phyloP scores from a whole-genome alignment of 1,140 invertebrate genomes.

The Linepithema humile region DNA sequence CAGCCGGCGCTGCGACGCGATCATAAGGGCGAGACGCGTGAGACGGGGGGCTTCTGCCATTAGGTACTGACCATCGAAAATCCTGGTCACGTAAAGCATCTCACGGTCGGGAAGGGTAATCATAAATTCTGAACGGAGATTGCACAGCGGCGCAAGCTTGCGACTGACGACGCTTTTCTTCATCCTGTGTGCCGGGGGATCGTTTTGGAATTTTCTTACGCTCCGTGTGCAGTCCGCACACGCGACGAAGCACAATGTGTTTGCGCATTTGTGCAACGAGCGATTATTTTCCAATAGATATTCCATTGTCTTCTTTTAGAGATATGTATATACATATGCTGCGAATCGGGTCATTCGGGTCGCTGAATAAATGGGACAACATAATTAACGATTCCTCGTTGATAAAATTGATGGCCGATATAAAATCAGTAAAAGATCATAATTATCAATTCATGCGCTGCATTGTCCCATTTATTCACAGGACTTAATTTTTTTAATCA shows the following conservation, averaged over 20 bases:
- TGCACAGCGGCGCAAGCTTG: slow-evolving; percentile 67
- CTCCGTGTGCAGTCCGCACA: not conserved
- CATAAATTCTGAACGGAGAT: slow-evolving; percentile 77
- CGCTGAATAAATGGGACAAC: no score
- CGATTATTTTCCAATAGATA: not conserved
- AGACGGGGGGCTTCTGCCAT: slow-evolving; percentile 49
- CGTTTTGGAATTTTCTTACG: slow-evolving; percentile 32
- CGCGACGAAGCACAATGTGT: not conserved
- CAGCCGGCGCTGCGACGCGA: not conserved
- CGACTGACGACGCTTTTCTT: slow-evolving; percentile 71
- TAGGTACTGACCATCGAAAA: slow-evolving; percentile 68
- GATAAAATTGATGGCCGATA: not conserved
- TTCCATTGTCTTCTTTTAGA: not conserved
- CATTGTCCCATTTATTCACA: not conserved
- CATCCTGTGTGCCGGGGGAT: slow-evolving; percentile 20
- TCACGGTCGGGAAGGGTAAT: slow-evolving; percentile 70
- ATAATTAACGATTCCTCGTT: no score
- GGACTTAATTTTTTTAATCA: not conserved
- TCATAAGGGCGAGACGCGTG: slow-evolving; percentile 41
- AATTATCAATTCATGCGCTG: not conserved
- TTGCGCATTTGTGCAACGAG: not conserved
- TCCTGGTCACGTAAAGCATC: slow-evolving; percentile 78
- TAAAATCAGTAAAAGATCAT: not conserved
- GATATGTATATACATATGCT: not conserved
- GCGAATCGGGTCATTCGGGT: not conserved